phyloP scores from a whole-genome alignment of 2,888 invertebrate species.

The Drosophila pseudotalamancana region DNA sequence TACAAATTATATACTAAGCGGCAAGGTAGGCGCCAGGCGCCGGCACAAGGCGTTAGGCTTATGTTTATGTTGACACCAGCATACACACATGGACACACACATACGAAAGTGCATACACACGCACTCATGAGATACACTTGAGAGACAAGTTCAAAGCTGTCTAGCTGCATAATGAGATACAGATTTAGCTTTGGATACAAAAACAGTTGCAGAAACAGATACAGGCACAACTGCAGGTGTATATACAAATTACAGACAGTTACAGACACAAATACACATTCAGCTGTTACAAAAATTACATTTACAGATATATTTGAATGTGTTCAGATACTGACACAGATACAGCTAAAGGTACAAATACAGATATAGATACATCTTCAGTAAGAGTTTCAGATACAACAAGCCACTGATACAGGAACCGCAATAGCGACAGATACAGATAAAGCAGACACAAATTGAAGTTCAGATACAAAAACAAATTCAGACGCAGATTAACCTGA shows the following conservation, averaged over 20 bases:
- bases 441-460: too few species aligned
- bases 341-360: too few species aligned
- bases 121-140: not conserved
- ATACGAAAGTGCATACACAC: not conserved
- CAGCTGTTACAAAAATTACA: too few species aligned
- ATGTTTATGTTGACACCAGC: slow-evolving; percentile 56
- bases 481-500: slow-evolving; percentile 2
- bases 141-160: slow-evolving; percentile 42
- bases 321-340: too few species aligned
- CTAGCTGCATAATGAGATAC: slow-evolving; percentile 17
- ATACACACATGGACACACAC: slow-evolving; percentile 5
- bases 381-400: not conserved
- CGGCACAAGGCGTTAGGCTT: slow-evolving; percentile 30
- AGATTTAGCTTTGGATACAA: too few species aligned
- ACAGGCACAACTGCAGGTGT: not conserved
- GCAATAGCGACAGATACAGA: too few species aligned
- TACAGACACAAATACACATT: too few species aligned
- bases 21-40: slow-evolving; percentile 45
- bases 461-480: not conserved
- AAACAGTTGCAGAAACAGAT: not conserved
- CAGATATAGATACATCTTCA: not conserved
- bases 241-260: too few species aligned
- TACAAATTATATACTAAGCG: slow-evolving; percentile 24
- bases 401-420: too few species aligned
- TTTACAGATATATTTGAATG: too few species aligned